phyloP scores from a whole-genome alignment of 1,140 invertebrate species.

The Diachasma alloeum region DNA sequence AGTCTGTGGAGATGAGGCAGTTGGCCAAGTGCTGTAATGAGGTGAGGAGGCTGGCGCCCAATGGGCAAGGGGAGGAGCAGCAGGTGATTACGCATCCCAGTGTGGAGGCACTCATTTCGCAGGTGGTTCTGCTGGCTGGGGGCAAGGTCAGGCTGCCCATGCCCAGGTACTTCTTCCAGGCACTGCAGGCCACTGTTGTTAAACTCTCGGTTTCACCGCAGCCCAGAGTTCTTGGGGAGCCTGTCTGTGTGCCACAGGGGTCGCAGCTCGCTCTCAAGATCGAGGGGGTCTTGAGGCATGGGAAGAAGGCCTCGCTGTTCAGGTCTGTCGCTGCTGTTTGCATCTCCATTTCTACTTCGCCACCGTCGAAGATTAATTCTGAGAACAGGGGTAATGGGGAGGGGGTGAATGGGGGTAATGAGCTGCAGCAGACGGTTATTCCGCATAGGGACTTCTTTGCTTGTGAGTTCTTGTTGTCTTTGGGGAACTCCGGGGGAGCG shows the following conservation, averaged over 20 bases:
- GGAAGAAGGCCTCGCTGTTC: slow-evolving; percentile 71
- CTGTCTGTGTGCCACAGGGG: slow-evolving; percentile 77
- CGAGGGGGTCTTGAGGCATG: slow-evolving; percentile 85
- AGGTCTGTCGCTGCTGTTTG: slow-evolving; percentile 76
- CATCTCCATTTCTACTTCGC: slow-evolving; percentile 74
- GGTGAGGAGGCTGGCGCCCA: slow-evolving; percentile 63
- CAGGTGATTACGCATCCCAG: slow-evolving; percentile 55
- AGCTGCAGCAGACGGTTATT: slow-evolving; percentile 72
- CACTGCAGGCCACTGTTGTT: slow-evolving; percentile 81
- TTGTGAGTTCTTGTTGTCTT: slow-evolving; percentile 77
- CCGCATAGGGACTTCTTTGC: slow-evolving; percentile 85
- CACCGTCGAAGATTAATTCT: slow-evolving; percentile 57
- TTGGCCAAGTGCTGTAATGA: slow-evolving; percentile 64
- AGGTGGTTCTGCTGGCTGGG: slow-evolving; percentile 72
- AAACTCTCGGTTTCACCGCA: slow-evolving; percentile 86
- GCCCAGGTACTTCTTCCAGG: slow-evolving; percentile 90
- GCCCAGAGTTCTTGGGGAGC: slow-evolving; percentile 78
- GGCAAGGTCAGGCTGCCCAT: slow-evolving; percentile 72
- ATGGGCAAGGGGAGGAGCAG: slow-evolving; percentile 53
- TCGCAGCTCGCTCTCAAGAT: slow-evolving; percentile 85
- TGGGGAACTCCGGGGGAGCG: slow-evolving; percentile 43
- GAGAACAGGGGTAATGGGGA: slow-evolving; percentile 36
- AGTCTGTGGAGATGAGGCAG: slow-evolving; percentile 65
- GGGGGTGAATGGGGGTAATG: slow-evolving; percentile 60
- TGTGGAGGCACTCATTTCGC: slow-evolving; percentile 73